A percentile compares a stretch with the other conserved stretches of the same genome.
Evolutionary conservation across 2,888 invertebrate genomes (phyloP).

Genomic region (Homarus gammarus): DNA sequence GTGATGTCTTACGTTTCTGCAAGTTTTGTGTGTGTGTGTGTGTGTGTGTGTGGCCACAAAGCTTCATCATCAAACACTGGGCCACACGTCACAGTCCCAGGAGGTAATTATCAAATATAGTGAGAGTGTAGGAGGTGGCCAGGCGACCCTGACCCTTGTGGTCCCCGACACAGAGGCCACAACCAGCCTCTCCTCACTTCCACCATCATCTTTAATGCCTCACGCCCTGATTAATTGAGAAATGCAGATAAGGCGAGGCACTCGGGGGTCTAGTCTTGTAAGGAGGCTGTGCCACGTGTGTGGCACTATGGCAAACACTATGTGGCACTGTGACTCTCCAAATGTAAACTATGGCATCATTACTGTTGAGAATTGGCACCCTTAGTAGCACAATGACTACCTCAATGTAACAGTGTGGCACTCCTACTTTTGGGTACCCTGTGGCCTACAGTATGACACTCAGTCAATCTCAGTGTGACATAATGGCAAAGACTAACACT

Average conservation of each 20-base stretch:
- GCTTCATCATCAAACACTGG: slow-evolving; percentile 34
- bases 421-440: too few species aligned
- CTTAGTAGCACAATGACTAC: background rate
- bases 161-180: background rate
- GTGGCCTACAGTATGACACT: background rate
- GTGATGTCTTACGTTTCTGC: too few species aligned
- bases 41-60: too few species aligned
- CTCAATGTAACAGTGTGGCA: background rate
- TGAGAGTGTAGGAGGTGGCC: background rate
- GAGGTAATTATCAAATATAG: slow-evolving; percentile 32
- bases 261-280: background rate
- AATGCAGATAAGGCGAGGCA: slow-evolving; percentile 2
- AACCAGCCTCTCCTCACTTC: background rate
- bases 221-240: slow-evolving; percentile 39
- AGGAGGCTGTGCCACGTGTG: too few species aligned
- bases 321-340: too few species aligned
- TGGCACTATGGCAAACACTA: slow-evolving; percentile 26
- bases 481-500: too few species aligned
- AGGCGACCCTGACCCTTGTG: slow-evolving; percentile 4
- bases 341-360: too few species aligned
- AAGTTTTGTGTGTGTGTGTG: too few species aligned
- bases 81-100: slow-evolving; percentile 46
- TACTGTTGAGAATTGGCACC: too few species aligned
- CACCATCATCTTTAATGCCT: slow-evolving; percentile 43
- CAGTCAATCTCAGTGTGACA: too few species aligned